Percentiles rank a stretch among this genome's conserved stretches.
These are phyloP conservation scores for Thymelicus sylvestris DNA, from an alignment of 2,888 invertebrate genomes.

Conservation along the genomic window DNA sequence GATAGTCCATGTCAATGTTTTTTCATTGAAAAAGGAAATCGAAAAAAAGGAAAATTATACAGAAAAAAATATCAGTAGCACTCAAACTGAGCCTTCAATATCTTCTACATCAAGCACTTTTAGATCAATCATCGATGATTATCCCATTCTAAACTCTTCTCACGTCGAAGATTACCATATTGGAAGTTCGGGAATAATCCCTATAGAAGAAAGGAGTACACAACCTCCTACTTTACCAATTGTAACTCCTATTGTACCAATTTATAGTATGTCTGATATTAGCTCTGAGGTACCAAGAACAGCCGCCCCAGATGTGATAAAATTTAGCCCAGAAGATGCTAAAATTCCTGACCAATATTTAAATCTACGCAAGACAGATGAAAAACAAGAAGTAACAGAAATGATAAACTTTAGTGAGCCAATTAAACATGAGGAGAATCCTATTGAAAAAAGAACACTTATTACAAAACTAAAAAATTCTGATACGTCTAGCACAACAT, in stretches of 20 bases:
- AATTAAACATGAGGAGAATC: conserved; percentile 33
- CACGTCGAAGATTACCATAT: conserved; percentile 72
- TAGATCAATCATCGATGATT: conserved; percentile 50
- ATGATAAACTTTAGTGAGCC: conserved; percentile 40
- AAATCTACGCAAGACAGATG: conserved; percentile 47
- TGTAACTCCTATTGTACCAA: conserved; percentile 52
- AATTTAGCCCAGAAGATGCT: conserved; percentile 73
- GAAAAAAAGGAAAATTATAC: conserved; percentile 45
- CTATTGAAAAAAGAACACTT: conserved; percentile 52
- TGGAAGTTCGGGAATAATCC: conserved; percentile 74
- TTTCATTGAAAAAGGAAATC: conserved; percentile 74
- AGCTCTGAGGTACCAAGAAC: conserved; percentile 53
- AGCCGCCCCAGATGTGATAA: conserved; percentile 63
- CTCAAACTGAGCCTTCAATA: conserved; percentile 38
- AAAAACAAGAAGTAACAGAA: conserved; percentile 40
- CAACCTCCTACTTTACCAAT: conserved; percentile 44
- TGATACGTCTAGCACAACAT: conserved; percentile 48
- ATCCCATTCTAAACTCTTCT: conserved; percentile 58
- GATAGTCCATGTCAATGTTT: conserved; percentile 87
- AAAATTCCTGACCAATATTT: conserved; percentile 68
- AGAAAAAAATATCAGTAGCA: conserved; percentile 43
- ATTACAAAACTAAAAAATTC: conserved; percentile 62
- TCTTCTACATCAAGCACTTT: conserved; percentile 36
- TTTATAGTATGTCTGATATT: conserved; percentile 49
- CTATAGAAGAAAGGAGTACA: conserved; percentile 53